phyloP scores from a whole-genome alignment of 2,797 vertebrate species.

The Diplodus puntazzo region DNA sequence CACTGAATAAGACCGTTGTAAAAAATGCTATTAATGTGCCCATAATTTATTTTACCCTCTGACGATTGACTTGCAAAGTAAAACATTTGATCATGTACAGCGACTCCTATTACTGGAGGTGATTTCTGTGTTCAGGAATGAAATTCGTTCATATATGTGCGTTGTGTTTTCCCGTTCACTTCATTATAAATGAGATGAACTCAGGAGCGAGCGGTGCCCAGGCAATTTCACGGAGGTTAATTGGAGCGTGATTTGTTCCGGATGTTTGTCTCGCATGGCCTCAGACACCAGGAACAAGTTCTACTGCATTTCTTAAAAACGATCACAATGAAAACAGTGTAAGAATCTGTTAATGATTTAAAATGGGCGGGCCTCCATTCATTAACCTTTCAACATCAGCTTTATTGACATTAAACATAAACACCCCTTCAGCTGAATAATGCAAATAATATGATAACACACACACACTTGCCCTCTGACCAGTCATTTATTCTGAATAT shows the following conservation, averaged over 20 bases:
- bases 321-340: too few species aligned
- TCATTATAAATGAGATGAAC: constrained; percentile 8
- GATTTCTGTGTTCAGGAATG: constrained; percentile 58
- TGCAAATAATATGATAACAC: too few species aligned
- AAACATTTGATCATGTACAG: constrained; percentile 58
- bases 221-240: background rate
- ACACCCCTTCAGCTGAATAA: too few species aligned
- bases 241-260: background rate
- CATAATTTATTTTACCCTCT: constrained; percentile 31
- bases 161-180: background rate
- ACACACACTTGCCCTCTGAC: too few species aligned
- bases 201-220: background rate
- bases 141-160: constrained; percentile 58
- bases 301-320: background rate
- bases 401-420: too few species aligned
- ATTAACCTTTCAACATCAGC: background rate
- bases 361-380: background rate
- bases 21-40: constrained; percentile 2
- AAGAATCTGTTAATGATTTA: background rate
- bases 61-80: constrained; percentile 57
- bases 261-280: constrained; percentile 10
- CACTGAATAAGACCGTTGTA: background rate
- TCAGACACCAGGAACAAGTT: background rate
- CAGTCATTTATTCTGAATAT: too few species aligned
- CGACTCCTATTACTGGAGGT: constrained; percentile 37